Evolutionary conservation across 2,113 vertebrate species (phyloP), one percentile per base, ranked within the genome.

Genomic region (Proterorhinus semilunaris): DNA sequence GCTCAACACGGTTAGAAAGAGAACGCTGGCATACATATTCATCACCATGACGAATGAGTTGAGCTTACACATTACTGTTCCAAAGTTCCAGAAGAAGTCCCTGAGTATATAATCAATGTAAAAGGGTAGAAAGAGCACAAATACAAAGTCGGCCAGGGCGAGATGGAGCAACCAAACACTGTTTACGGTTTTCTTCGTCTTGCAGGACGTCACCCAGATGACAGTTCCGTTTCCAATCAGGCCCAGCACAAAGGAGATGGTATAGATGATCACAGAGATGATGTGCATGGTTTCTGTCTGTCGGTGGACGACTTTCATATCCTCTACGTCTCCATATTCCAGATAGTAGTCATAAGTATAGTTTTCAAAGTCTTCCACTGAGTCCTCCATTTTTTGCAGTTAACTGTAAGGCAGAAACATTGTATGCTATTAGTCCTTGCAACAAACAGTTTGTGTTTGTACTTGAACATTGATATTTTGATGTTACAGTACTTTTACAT

Each of bases 1-100:
- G 72, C 95, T 98, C 86, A 99, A 95, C 63, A 96, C 91, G 0
- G 93, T 98, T 74, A 99, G 90, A 68, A 97, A 98, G 73, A 98
- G 93, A 49, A 99, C 94, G n/a, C 98, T 98, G 73, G 98, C 95
- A 55, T 96, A 98, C 98, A 98, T 98, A 84, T 98, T 99, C 75
- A 98, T 77, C 9, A 95, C 89, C 0, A 93, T 93, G 68, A 96
- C 94, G 68, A 98, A 99, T 0, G 96, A 96, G 88, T 96, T 97
- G 27, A 95, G 84, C 84, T 98, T 99, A 87, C 97, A 99, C 68
- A 98, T 86, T 82, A 82, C 88, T 65, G 83, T 78, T 9, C 97
- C 96, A 53, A 96, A 99, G 62, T 93, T 83, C 98, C 97, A 99
- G 84, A 97, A 94, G 87, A 98, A 98, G 76, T 94, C 93, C 72